Conservation (phyloP, 2,888 invertebrate species). For the Drosophila greeni region DNA sequence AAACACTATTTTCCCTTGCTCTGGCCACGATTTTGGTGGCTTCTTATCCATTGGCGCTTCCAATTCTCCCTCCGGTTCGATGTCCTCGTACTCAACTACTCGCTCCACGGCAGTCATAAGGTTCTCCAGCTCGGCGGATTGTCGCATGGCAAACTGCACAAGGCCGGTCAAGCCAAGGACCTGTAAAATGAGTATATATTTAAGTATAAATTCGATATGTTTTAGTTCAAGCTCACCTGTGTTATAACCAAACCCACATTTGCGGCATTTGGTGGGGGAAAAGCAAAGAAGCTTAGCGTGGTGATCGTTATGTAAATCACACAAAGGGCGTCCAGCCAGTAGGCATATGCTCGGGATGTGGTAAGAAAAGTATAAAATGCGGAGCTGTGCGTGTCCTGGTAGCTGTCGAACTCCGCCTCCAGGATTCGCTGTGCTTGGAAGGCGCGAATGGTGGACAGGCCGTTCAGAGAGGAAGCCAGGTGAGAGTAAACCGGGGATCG, state of each 20-base stretch:
- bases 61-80: conserved; percentile 80
- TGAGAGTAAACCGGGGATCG: conserved; percentile 97
- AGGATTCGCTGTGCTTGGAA: conserved; percentile 90
- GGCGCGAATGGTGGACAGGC: conserved; percentile 93
- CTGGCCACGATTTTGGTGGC: conserved; percentile 87
- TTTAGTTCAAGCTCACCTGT: conserved; percentile 77
- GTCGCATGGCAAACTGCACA: conserved; percentile 91
- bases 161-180: conserved; percentile 87
- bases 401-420: conserved; percentile 87
- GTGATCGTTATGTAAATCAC: conserved; percentile 91
- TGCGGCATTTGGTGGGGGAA: conserved; percentile 84
- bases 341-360: conserved; percentile 94
- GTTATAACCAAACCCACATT: conserved; percentile 89
- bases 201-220: conserved; percentile 51
- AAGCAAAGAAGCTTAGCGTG: conserved; percentile 89
- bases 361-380: conserved; percentile 95
- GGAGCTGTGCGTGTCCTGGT: conserved; percentile 92
- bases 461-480: conserved; percentile 91
- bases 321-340: conserved; percentile 94
- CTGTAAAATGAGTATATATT: conserved; percentile 20
- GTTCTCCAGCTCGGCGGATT: conserved; percentile 92
- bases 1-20: conserved; percentile 84
- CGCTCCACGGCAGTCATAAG: conserved; percentile 94
- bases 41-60: conserved; percentile 83
- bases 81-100: conserved; percentile 83